phyloP scores from a whole-genome alignment of 2,888 invertebrate species.

The Artemia sinica region DNA sequence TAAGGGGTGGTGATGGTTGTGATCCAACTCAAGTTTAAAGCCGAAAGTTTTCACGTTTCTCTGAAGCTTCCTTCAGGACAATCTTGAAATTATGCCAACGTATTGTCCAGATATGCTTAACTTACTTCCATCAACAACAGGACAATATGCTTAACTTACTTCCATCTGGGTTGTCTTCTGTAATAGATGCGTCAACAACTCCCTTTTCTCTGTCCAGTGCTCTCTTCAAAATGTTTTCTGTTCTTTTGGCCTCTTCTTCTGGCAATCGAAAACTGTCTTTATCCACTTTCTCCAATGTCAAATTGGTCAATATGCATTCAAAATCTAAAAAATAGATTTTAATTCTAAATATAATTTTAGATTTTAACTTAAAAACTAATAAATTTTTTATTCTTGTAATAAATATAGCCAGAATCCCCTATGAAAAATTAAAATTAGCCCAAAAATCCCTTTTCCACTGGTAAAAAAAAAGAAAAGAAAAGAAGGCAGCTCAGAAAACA shows the following conservation, averaged over 20 bases:
- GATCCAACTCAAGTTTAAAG: too few relatives aligned
- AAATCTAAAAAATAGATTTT: slow-evolving; percentile 42
- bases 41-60: too few relatives aligned
- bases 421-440: too few relatives aligned
- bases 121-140: too few relatives aligned
- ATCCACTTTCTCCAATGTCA: slow-evolving; percentile 53
- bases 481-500: too few relatives aligned
- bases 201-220: slow-evolving; percentile 65
- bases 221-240: slow-evolving; percentile 62
- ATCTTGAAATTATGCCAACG: too few relatives aligned
- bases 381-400: not conserved
- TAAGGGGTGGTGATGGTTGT: too few relatives aligned
- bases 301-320: slow-evolving; percentile 70
- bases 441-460: too few relatives aligned
- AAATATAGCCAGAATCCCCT: too few relatives aligned
- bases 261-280: slow-evolving; percentile 48
- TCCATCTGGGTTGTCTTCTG: slow-evolving; percentile 70
- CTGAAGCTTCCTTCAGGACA: too few relatives aligned
- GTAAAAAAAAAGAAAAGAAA: too few relatives aligned
- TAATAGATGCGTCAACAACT: slow-evolving; percentile 45
- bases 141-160: slow-evolving; percentile 39
- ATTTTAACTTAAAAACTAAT: slow-evolving; percentile 13
- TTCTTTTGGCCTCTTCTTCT: slow-evolving; percentile 53
- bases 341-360: not conserved
- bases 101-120: too few relatives aligned